Evolutionary conservation across 2,113 vertebrate genomes (phyloP).

Genomic region (Saccopteryx bilineata): DNA sequence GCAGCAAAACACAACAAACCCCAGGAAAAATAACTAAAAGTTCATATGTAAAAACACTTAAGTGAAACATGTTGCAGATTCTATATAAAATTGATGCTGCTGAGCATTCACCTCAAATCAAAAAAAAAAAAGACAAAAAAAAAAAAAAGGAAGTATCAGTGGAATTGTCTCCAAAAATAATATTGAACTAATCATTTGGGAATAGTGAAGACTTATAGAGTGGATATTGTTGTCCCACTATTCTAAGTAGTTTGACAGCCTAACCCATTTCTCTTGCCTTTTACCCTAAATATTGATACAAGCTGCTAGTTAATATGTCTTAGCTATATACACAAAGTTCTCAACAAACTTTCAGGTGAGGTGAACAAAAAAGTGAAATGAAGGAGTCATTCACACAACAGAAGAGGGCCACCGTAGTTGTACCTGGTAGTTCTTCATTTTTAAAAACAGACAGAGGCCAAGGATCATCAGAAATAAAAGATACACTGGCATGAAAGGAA

Average conservation of each 20-base stretch:
- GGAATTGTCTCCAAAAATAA: not conserved
- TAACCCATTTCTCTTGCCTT: not conserved
- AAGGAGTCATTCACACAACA: not conserved
- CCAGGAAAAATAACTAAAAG: not conserved
- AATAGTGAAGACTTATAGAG: slow-evolving; percentile 1
- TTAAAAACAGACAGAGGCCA: not conserved
- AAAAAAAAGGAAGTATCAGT: not conserved
- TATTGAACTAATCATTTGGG: not conserved
- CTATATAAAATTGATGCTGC: not conserved
- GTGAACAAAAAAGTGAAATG: not conserved
- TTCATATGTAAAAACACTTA: not conserved
- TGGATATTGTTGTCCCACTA: not conserved
- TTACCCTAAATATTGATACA: slow-evolving; percentile 42
- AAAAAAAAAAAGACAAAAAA: not conserved
- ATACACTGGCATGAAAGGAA: not conserved
- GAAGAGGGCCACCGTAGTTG: not conserved
- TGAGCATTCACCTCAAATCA: not conserved
- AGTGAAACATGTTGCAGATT: not conserved
- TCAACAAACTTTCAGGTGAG: not conserved
- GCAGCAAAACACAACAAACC: not conserved
- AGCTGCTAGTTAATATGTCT: not conserved
- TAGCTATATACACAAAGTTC: not conserved
- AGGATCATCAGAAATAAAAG: not conserved
- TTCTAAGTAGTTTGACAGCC: not conserved
- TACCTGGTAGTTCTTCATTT: not conserved